A percentile compares a stretch with the other conserved stretches of the same genome.
phyloP scores from a whole-genome alignment of 1,140 invertebrate species.

The Drosophila nikananu region DNA sequence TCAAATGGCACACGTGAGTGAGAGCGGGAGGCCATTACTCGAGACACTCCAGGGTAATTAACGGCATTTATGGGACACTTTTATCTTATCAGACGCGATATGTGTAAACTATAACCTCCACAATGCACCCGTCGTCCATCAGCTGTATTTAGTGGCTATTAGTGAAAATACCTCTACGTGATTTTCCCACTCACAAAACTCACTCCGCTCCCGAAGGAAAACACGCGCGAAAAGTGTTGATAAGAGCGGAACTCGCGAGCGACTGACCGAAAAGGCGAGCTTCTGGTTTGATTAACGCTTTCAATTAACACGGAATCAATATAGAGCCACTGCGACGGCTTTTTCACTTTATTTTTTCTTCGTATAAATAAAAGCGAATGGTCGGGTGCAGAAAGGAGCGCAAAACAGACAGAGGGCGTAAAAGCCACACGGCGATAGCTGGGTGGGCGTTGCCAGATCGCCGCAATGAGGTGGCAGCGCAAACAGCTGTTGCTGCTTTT shows the following conservation, averaged over 20 bases:
- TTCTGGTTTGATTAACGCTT: conserved; percentile 71
- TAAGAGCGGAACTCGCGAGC: conserved; percentile 31
- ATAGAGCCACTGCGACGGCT: conserved; percentile 42
- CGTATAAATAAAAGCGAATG: conserved; percentile 74
- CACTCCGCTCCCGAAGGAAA: conserved; percentile 58
- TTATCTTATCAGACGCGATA: conserved; percentile 53
- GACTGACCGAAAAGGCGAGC: conserved; percentile 32
- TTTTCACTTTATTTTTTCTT: conserved; percentile 33
- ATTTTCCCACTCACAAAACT: conserved; percentile 14
- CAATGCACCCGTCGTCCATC: conserved; percentile 16
- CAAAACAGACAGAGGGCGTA: conserved; percentile 39
- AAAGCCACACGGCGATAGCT: conserved; percentile 37
- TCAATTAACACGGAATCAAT: conserved; percentile 74
- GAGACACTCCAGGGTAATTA: conserved; percentile 8
- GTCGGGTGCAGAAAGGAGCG: conserved; percentile 53
- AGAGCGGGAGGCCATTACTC: too few species aligned
- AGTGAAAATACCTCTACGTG: neutral
- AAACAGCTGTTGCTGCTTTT: conserved; percentile 30
- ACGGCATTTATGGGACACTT: conserved; percentile 17
- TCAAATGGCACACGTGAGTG: conserved; percentile 51
- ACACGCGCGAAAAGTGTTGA: conserved; percentile 57
- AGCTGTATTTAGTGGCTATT: conserved; percentile 23
- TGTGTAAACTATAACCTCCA: conserved; percentile 19
- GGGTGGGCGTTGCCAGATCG: conserved; percentile 62
- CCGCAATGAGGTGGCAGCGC: neutral